Base-by-base conservation (phyloP, 2,888 invertebrate genomes). In the Bibio marci region DNA sequence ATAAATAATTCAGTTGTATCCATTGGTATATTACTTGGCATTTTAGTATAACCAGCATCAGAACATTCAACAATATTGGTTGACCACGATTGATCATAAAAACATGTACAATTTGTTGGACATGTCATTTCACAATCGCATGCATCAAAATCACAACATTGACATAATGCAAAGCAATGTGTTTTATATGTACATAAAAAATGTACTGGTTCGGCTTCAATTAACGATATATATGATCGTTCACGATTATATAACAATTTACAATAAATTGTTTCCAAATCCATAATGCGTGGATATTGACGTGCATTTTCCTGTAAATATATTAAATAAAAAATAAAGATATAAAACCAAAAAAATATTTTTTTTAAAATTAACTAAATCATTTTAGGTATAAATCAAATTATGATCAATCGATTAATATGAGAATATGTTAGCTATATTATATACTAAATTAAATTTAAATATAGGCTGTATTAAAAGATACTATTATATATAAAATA, bases 41-140 rank as follows among this genome's bases (percentile, higher is more conserved):
- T 77, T 58, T 76, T 77, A 17, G 75, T 71, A 64, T 86, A 86
- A 43, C 78, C 78, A 26, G 79, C 76, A 41, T 70, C 76, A 14
- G 85, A 85, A 63, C 91, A 91, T 62, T 88, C 87, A 48, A 91
- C 90, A 48, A 91, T 83, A 58, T 91, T 91, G 2, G 86, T 83
- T 15, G 82, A 78, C 88, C 91, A 92, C 39, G 83, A 78, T 55
- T 86, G 82, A 65, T 94, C 91, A 58, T 90, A 88, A 66, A 88
- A 92, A 58, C 94, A 94, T 43, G 83, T 83, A 67, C 94, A 94
- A 59, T 88, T 87, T 34, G 71, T 73, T 35, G 94, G 94, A 59
- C 94, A 94, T 48, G 85, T 88, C 85, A 91, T 91, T 67, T 91
- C 87, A 67, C 94, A 94, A 65, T 94, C 94, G 66, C 94, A 94